phyloP scores from a whole-genome alignment of 2,888 invertebrate species.

The Torymus tubicola region DNA sequence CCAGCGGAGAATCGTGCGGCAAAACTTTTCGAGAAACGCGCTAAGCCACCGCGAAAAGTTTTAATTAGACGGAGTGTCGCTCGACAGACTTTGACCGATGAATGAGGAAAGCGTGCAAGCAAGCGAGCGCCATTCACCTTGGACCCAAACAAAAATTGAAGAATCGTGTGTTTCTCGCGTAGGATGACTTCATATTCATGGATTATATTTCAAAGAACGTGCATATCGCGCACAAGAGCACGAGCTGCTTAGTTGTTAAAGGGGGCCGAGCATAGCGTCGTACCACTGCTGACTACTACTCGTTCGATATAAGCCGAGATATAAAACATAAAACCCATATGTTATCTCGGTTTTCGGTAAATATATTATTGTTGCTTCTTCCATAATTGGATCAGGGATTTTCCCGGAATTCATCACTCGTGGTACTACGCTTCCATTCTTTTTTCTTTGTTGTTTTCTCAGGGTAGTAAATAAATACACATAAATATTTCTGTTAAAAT shows the following conservation, averaged over 20 bases:
- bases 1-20: background rate
- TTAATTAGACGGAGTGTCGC: conserved; percentile 52
- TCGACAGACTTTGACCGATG: conserved; percentile 43
- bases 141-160: conserved; percentile 39
- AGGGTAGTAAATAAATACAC: too few species aligned
- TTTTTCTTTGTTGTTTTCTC: too few species aligned
- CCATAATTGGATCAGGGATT: too few species aligned
- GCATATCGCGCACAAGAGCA: background rate
- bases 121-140: conserved; percentile 12
- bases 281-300: too few species aligned
- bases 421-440: too few species aligned
- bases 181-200: conserved; percentile 14
- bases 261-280: background rate
- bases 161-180: conserved; percentile 11
- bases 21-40: conserved; percentile 34
- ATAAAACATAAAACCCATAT: too few species aligned
- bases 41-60: conserved; percentile 37
- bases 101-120: background rate
- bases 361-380: too few species aligned
- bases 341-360: too few species aligned
- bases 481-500: too few species aligned
- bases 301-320: too few species aligned
- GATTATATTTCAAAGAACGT: conserved; percentile 25
- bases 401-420: too few species aligned
- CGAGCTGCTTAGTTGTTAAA: conserved; percentile 25